phyloP scores from a whole-genome alignment of 1,140 invertebrate species.

The Rhagoletis pomonella region DNA sequence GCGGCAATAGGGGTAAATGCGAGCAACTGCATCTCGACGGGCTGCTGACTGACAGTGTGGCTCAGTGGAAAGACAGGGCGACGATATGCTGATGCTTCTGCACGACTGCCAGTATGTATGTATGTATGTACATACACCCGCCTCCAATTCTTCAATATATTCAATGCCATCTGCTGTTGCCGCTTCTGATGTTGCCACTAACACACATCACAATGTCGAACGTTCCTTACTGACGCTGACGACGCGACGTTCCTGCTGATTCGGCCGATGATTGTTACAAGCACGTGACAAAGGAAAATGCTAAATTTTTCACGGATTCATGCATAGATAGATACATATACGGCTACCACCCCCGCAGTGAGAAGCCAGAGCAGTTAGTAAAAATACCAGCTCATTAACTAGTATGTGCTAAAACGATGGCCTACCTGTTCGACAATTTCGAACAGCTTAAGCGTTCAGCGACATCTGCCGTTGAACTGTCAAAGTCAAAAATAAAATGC shows the following conservation, averaged over 20 bases:
- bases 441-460: too few species aligned
- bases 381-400: too few species aligned
- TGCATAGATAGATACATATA: not conserved
- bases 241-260: constrained; percentile 9
- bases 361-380: too few species aligned
- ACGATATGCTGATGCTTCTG: constrained; percentile 6
- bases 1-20: not conserved
- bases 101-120: constrained; percentile 41
- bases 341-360: too few species aligned
- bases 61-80: not conserved
- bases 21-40: not conserved
- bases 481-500: too few species aligned
- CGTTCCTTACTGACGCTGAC: not conserved
- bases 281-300: constrained; percentile 45
- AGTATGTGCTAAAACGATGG: too few species aligned
- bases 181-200: too few species aligned
- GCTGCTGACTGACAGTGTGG: not conserved
- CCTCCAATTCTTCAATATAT: not conserved
- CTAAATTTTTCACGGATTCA: constrained; percentile 23
- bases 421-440: too few species aligned
- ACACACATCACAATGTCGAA: constrained; percentile 17
- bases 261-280: not conserved
- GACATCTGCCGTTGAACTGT: too few species aligned
- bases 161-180: not conserved
- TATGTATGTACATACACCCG: too few species aligned